Conservation (phyloP, 1,140 invertebrate species). For the Drosophila melanogaster region DNA sequence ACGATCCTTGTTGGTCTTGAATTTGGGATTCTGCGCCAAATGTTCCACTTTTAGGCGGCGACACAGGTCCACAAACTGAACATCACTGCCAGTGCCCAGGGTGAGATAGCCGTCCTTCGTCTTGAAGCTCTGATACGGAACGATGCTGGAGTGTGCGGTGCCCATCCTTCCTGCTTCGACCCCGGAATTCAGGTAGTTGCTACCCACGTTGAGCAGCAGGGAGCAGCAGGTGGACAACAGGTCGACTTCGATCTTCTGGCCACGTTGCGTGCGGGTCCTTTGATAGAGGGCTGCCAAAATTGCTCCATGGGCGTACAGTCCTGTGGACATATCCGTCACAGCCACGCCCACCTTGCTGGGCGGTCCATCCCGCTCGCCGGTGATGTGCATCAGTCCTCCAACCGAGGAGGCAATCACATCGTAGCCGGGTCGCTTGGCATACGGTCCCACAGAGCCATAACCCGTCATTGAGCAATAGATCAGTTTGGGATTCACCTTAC, state of each 20-base stretch:
- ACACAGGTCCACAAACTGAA: conserved; percentile 91
- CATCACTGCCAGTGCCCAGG: conserved; percentile 92
- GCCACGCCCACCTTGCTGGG: conserved; percentile 97
- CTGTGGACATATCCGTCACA: conserved; percentile 96
- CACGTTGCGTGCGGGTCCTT: conserved; percentile 90
- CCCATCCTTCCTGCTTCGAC: conserved; percentile 92
- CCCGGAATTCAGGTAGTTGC: conserved; percentile 95
- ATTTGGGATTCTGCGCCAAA: conserved; percentile 88
- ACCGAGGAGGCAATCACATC: conserved; percentile 97
- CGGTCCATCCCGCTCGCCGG: conserved; percentile 92
- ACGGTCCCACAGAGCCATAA: conserved; percentile 95
- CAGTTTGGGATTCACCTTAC: conserved; percentile 90
- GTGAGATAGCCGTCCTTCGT: conserved; percentile 94
- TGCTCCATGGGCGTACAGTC: conserved; percentile 97
- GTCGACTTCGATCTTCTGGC: conserved; percentile 97
- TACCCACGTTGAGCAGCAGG: conserved; percentile 94
- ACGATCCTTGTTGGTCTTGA: conserved; percentile 89
- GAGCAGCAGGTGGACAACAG: conserved; percentile 96
- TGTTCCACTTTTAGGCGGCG: conserved; percentile 87
- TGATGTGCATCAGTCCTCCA: conserved; percentile 95
- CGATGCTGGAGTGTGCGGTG: conserved; percentile 96
- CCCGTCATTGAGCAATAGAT: conserved; percentile 98
- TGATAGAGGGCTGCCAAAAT: conserved; percentile 96
- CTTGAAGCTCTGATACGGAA: conserved; percentile 95
- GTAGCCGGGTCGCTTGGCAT: conserved; percentile 94